Percentiles rank a stretch among this genome's conserved stretches.
These are phyloP conservation scores for Megamerina dolium DNA, from an alignment of 2,888 invertebrate genomes.

Conservation along the genomic window DNA sequence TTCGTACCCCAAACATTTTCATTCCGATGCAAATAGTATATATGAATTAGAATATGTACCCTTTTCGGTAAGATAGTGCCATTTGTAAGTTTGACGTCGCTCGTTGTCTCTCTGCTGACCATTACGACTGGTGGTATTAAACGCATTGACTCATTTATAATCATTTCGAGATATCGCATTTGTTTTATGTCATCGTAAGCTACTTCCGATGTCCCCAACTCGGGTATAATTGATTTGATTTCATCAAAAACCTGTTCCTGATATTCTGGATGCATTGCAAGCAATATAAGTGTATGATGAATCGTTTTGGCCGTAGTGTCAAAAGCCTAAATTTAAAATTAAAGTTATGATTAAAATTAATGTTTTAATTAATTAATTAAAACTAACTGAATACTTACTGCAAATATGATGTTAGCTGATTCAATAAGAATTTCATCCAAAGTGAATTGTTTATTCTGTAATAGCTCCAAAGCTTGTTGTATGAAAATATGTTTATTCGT, in stretches of 20 bases:
- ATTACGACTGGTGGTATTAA: conserved; percentile 26
- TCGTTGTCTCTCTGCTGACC: conserved; percentile 21
- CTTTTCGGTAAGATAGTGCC: conserved; percentile 23
- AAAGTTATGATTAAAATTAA: neutral
- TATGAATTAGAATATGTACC: conserved; percentile 19
- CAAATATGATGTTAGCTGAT: conserved; percentile 17
- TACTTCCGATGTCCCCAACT: conserved; percentile 21
- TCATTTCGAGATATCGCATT: conserved; percentile 28
- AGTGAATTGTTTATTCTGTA: too few species aligned
- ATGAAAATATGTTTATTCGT: too few species aligned
- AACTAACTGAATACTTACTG: too few species aligned
- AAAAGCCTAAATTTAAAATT: conserved; percentile 19
- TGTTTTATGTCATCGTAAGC: conserved; percentile 22
- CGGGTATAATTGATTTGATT: conserved; percentile 19
- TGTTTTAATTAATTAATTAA: neutral
- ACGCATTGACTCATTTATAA: conserved; percentile 28
- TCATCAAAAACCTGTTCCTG: conserved; percentile 24
- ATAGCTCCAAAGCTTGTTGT: too few species aligned
- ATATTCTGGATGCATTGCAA: conserved; percentile 23
- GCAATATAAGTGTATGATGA: conserved; percentile 20
- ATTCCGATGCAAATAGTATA: conserved; percentile 25
- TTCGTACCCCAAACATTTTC: conserved; percentile 29
- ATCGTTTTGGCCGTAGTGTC: conserved; percentile 25
- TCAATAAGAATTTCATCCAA: conserved; percentile 19
- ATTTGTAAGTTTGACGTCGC: conserved; percentile 17